A percentile compares a stretch with the other conserved stretches of the same genome.
These are phyloP conservation scores for Coluber constrictor DNA, from an alignment of 2,797 vertebrate species.

Conservation along the genomic window DNA sequence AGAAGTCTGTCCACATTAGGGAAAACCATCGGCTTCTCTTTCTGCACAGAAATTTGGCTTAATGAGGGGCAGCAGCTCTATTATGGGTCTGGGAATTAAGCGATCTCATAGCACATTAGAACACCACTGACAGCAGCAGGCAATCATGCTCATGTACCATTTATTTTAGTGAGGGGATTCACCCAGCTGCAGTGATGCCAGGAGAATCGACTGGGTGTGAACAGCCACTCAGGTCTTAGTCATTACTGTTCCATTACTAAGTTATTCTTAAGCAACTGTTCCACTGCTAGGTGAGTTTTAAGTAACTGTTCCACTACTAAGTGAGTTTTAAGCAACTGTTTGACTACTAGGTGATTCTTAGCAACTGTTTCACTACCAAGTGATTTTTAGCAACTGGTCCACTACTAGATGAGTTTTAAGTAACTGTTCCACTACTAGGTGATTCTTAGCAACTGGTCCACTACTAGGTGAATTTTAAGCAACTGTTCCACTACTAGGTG, in stretches of 20 bases:
- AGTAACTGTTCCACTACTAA: not conserved
- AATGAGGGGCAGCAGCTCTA: not conserved
- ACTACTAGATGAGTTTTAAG: too few relatives aligned
- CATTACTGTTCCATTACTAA: not conserved
- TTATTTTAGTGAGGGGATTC: not conserved
- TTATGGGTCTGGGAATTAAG: not conserved
- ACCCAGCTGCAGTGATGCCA: not conserved
- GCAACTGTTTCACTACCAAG: too few relatives aligned
- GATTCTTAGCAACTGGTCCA: not conserved
- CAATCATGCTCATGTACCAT: not conserved
- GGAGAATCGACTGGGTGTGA: not conserved
- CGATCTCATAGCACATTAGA: not conserved
- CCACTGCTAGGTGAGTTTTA: not conserved
- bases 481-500: too few relatives aligned
- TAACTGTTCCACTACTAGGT: too few relatives aligned
- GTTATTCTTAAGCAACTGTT: not conserved
- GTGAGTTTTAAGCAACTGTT: too few relatives aligned
- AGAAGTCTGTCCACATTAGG: not conserved
- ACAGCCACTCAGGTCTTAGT: not conserved
- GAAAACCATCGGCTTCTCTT: not conserved
- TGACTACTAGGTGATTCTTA: too few relatives aligned
- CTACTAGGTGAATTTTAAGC: not conserved
- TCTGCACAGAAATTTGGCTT: not conserved
- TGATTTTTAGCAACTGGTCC: not conserved
- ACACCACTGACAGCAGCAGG: not conserved